Percentiles rank a stretch among this genome's conserved stretches.
These are phyloP conservation scores for Denticeps clupeoides DNA, from an alignment of 2,797 vertebrate genomes.

Conservation along the genomic window DNA sequence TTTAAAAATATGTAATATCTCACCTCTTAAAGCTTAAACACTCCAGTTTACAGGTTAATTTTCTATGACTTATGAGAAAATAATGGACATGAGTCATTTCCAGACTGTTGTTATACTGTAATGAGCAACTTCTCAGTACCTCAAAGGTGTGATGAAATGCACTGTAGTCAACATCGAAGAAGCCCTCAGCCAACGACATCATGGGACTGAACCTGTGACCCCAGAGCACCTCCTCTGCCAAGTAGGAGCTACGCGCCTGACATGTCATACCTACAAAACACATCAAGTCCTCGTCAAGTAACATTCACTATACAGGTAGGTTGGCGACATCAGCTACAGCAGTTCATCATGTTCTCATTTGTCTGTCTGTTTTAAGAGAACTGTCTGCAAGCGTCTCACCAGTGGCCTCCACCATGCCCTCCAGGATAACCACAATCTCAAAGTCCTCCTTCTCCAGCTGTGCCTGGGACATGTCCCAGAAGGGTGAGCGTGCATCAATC, in stretches of 20 bases:
- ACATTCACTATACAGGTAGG: background rate
- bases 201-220: conserved; percentile 87
- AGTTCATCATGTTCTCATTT: background rate
- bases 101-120: background rate
- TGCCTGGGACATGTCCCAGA: conserved; percentile 86
- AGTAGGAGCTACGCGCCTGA: conserved; percentile 86
- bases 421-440: conserved; percentile 95
- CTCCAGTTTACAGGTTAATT: no score
- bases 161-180: conserved; percentile 86
- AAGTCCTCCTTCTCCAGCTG: conserved; percentile 91
- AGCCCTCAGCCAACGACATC: conserved; percentile 80
- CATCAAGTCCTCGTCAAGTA: background rate
- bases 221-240: conserved; percentile 81
- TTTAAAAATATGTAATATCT: no score
- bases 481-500: conserved; percentile 76
- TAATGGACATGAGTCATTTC: no score
- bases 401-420: conserved; percentile 96
- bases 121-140: conserved; percentile 37
- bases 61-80: no score
- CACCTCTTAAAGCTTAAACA: no score
- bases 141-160: conserved; percentile 88
- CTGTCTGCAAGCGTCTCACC: conserved; percentile 49
- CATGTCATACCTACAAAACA: conserved; percentile 77
- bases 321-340: background rate
- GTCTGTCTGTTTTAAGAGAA: background rate